These are phyloP conservation scores for Entelurus aequoreus DNA, from an alignment of 2,113 vertebrate species.

Conservation along the genomic window DNA sequence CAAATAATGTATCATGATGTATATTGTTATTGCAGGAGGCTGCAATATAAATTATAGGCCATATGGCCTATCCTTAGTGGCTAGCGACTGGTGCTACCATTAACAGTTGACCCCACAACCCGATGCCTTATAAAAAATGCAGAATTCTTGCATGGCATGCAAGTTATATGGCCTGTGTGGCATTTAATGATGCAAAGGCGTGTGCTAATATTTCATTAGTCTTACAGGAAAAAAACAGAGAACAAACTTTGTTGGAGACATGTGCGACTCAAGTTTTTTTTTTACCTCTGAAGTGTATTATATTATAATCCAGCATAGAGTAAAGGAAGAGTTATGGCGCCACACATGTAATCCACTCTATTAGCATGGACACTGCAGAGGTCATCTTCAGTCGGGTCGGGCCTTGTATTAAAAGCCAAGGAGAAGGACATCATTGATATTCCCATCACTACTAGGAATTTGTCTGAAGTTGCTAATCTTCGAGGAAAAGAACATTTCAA, in stretches of 20 bases:
- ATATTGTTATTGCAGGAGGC: no score
- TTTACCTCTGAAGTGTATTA: neutral
- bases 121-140: no score
- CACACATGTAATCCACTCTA: slow-evolving; percentile 20
- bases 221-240: neutral
- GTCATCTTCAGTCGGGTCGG: slow-evolving; percentile 22
- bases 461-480: slow-evolving; percentile 47
- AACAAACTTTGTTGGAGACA: neutral
- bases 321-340: slow-evolving; percentile 1
- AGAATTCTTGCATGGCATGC: no score
- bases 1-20: no score
- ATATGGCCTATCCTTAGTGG: no score
- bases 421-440: slow-evolving; percentile 60
- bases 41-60: no score
- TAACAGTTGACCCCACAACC: no score
- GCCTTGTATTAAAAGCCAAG: slow-evolving; percentile 30
- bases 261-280: neutral
- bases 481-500: slow-evolving; percentile 46
- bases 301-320: slow-evolving; percentile 4
- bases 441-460: slow-evolving; percentile 52
- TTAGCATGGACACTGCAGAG: slow-evolving; percentile 21
- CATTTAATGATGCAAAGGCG: no score
- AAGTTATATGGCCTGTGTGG: no score
- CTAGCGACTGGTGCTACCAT: no score
- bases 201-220: neutral